Evolutionary conservation across 1,140 invertebrate genomes (phyloP), one percentile per base, ranked within the genome.

Genomic region (Aethina tumida): DNA sequence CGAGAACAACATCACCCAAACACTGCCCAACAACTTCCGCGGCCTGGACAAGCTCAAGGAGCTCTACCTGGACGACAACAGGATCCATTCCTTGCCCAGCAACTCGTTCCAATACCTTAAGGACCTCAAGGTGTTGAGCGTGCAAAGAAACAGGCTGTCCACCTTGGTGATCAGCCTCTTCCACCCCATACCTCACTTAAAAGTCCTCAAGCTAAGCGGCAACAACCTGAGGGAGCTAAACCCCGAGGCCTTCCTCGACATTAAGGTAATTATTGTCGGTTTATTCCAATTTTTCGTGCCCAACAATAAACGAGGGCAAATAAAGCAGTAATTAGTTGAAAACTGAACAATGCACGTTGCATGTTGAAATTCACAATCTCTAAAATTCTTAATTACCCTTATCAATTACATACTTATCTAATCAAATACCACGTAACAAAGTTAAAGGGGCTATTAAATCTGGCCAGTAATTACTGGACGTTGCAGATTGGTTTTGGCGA

Each of bases 41-140:
- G 76, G 75, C 4, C 54, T 92, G 34, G 75, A 79, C 34, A 81
- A 75, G 49, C 66, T 93, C 18, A 73, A 77, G 33, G 85, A 91
- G 54, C 68, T 94, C 1, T 88, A 90, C 58, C 65, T 95, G 18
- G 86, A 92, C 54, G 77, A 87, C 57, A 93, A 94, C 58, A 66
- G 75, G 44, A 77, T 79, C 40, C 63, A 71, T 63, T 71, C 68
- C 63, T 81, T 75, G 73, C 80, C 66, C 2, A 85, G 80, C 43
- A 81, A 79, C 34, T 77, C 77, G 5, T 89, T 89, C 62, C 63
- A 74, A 21, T 69, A 81, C 60, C 63, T 86, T 36, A 67, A 63
- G 35, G 70, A 80, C 42, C 59, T 89, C 43, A 70, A 64, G 44
- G 67, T 71, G n/a, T 61, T 89, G 43, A 74, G 73, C 40, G 65